A percentile compares a stretch with the other conserved stretches of the same genome.
Conservation (phyloP, 2,888 invertebrate genomes). For the Didymodactylos carnosus region DNA sequence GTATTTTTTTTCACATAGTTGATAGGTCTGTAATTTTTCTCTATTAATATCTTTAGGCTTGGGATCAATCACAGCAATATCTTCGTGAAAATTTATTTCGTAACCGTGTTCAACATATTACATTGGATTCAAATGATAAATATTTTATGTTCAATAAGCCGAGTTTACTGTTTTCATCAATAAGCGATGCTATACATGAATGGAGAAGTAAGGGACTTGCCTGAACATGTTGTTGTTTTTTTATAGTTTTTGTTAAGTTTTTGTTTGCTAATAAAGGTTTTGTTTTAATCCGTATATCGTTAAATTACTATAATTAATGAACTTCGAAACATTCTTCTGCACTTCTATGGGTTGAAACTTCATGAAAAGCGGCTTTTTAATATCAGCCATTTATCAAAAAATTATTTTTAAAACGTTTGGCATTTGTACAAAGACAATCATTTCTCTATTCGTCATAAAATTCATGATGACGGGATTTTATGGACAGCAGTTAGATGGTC, state of each 20-base stretch:
- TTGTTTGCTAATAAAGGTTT: too few species aligned
- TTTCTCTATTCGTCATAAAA: too few species aligned
- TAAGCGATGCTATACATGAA: constrained; percentile 1
- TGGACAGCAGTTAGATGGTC: too few species aligned
- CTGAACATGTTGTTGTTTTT: neutral
- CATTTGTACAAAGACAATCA: too few species aligned
- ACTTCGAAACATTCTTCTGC: too few species aligned
- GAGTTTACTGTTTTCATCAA: neutral
- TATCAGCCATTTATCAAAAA: too few species aligned
- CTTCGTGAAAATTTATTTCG: constrained; percentile 15
- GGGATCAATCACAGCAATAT: constrained; percentile 28
- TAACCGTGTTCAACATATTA: neutral
- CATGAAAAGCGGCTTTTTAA: too few species aligned
- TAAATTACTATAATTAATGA: too few species aligned
- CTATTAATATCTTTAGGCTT: constrained; percentile 22
- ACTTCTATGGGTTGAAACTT: too few species aligned
- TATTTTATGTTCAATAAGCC: constrained; percentile 2
- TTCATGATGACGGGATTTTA: too few species aligned
- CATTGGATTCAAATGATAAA: constrained; percentile 3
- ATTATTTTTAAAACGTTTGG: too few species aligned
- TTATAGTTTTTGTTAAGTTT: neutral
- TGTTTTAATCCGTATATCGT: too few species aligned
- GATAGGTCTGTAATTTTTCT: neutral
- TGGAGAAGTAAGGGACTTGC: neutral
- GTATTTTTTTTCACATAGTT: neutral